A percentile compares a stretch with the other conserved stretches of the same genome.
These are phyloP conservation scores for Lordiphosa stackelbergi DNA, from an alignment of 1,140 invertebrate genomes.

Conservation along the genomic window DNA sequence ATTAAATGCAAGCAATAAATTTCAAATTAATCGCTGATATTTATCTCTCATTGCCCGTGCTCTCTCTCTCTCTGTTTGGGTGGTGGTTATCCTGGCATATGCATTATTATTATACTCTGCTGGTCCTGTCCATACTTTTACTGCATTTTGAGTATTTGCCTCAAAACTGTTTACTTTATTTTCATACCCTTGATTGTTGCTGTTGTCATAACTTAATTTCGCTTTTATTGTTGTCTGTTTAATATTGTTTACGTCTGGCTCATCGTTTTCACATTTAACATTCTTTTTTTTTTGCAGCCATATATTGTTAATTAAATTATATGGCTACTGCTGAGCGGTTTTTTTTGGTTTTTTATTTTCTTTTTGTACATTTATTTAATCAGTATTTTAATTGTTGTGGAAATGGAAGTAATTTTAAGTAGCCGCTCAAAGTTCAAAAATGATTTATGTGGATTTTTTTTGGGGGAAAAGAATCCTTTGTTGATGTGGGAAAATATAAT, in stretches of 20 bases:
- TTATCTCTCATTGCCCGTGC: slow-evolving; percentile 52
- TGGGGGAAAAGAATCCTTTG: too few species aligned
- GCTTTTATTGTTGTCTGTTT: slow-evolving; percentile 37
- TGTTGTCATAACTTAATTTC: slow-evolving; percentile 36
- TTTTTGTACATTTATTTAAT: slow-evolving; percentile 27
- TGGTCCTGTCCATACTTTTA: slow-evolving; percentile 8
- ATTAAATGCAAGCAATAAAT: slow-evolving; percentile 74
- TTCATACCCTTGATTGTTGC: slow-evolving; percentile 25
- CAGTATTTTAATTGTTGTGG: slow-evolving; percentile 27
- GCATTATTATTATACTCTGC: slow-evolving; percentile 60
- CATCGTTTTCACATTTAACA: slow-evolving; percentile 28
- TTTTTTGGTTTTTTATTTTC: slow-evolving; percentile 1
- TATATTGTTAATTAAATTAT: slow-evolving; percentile 62
- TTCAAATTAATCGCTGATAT: slow-evolving; percentile 76
- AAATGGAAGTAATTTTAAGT: too few species aligned
- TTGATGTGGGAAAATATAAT: too few species aligned
- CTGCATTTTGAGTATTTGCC: slow-evolving; percentile 21
- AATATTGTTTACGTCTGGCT: slow-evolving; percentile 23
- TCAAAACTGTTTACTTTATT: slow-evolving; percentile 35
- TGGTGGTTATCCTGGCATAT: not conserved
- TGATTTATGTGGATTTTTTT: too few species aligned
- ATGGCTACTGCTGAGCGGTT: slow-evolving; percentile 19
- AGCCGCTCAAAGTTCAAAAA: too few species aligned
- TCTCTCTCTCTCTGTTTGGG: slow-evolving; percentile 2
- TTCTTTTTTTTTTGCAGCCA: slow-evolving; percentile 24